Evolutionary conservation across 2,888 invertebrate species (phyloP), one percentile per base, ranked within the genome.

Genomic region (Palloptera scutellata): DNA sequence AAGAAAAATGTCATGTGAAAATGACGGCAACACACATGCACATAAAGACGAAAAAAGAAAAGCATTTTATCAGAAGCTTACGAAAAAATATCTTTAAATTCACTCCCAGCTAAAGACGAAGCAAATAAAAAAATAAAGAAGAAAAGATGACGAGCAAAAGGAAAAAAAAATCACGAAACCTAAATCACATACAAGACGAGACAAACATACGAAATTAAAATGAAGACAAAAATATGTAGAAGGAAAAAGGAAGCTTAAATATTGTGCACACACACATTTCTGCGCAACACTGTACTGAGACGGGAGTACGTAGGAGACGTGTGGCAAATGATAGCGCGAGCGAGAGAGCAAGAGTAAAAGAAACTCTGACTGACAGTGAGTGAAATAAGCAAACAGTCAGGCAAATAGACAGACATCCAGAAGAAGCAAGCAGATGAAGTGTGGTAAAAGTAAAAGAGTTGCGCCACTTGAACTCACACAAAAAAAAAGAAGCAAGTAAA

Each of bases 161-260:
- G 3, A 30, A 30, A 30, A 30, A 30, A 30, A 30, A 68, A 73
- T 65, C 72, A 70, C 70, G 6, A 30, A 30, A 30, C 30, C 30
- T 30, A 30, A 30, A 30, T 30, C 30, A 67, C 68, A 20, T 40
- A 61, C 70, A 72, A 71, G 45, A 78, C 78, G 74, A 74, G 75
- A 75, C 76, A 75, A 73, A 77, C 75, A 78, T 76, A 74, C 76
- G 73, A 78, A 78, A 78, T 78, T 76, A 77, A 78, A 77, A 43
- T 51, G 65, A 58, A 71, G 59, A 68, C 60, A 68, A 68, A 68
- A 72, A n/a, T n/a, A n/a, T n/a, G n/a, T n/a, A n/a, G n/a, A n/a
- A n/a, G n/a, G n/a, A n/a, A n/a, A n/a, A n/a, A n/a, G n/a, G n/a
- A 66, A 17, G 17, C 52, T 52, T 52, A 30, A 30, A 30, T 30